Evolutionary conservation across 2,113 vertebrate species (phyloP), one percentile per base, ranked within the genome.

Genomic region (Barnardius zonarius): DNA sequence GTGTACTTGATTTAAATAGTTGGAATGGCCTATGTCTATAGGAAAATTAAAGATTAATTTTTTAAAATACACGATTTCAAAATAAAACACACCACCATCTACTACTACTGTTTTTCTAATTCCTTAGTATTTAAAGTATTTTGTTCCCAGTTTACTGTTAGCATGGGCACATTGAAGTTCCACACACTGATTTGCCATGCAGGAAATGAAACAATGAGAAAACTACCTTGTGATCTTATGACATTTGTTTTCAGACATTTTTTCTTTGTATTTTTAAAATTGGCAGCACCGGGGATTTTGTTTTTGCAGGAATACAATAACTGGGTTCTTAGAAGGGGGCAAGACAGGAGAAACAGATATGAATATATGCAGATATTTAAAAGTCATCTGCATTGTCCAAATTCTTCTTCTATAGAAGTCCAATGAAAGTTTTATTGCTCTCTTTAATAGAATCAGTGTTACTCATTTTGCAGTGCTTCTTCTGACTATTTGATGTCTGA

Each of bases 181-280:
- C 37, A 55, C 23, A 27, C 3, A 28, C 0, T 28, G 8, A 81
- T 64, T 20, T 54, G 39, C 35, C 77, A 55, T 3, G 25, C 8
- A 78, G 61, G 61, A 84, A 92, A 88, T 37, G 24, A 72, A 88
- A 55, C 5, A 1, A 44, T 14, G 7, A 83, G 33, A 55, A 86
- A 82, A 66, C 24, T n/a, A 55, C 19, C 13, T 44, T 62, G 44
- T 41, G 19, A 69, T 61, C 41, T 70, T 59, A 52, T 4, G n/a
- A 27, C 11, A 25, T 46, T 61, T 79, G 33, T 30, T 82, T 92
- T 73, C 70, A 86, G 41, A 27, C 1, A 1, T 66, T 62, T 94
- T 86, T 74, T 28, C 72, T 95, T 93, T 95, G 39, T 75, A 31
- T 86, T 93, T 90, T 92, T 70, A 81, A 92, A 90, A 86, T n/a